These are phyloP conservation scores for Anhinga rufa DNA, from an alignment of 2,113 vertebrate species.

Conservation along the genomic window DNA sequence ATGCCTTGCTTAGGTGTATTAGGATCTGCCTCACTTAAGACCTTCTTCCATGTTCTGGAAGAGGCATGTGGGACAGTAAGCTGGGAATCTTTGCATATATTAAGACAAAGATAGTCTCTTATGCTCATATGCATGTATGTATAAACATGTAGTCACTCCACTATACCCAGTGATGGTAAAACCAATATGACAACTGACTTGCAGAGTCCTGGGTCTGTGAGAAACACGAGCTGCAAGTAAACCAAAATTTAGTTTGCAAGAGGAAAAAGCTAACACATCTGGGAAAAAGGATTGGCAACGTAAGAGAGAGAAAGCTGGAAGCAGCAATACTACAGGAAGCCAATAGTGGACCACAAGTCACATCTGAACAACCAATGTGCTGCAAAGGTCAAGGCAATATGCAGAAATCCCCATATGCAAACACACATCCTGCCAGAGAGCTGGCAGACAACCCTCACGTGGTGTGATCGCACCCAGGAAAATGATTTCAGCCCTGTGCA, in stretches of 20 bases:
- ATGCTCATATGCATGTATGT: background rate
- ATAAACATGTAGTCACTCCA: background rate
- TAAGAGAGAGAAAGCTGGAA: conserved; percentile 20
- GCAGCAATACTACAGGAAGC: background rate
- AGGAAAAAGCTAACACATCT: conserved; percentile 4
- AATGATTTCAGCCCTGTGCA: background rate
- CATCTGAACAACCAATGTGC: background rate
- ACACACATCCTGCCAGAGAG: background rate
- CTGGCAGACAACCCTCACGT: background rate
- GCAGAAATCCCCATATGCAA: conserved; percentile 9
- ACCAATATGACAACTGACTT: background rate
- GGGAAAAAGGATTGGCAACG: background rate
- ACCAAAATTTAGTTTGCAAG: background rate
- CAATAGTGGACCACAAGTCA: background rate
- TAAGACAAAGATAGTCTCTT: background rate
- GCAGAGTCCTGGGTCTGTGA: background rate
- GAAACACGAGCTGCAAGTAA: background rate
- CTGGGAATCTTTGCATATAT: background rate
- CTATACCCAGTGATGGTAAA: background rate
- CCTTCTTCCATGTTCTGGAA: background rate
- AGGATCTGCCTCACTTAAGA: background rate
- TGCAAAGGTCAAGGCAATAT: conserved; percentile 26
- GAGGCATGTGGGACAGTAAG: background rate
- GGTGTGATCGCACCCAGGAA: background rate
- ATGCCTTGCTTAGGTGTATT: background rate